Percentiles rank a stretch among this genome's conserved stretches.
phyloP scores from a whole-genome alignment of 2,797 vertebrate genomes.

The Coilia nasus region DNA sequence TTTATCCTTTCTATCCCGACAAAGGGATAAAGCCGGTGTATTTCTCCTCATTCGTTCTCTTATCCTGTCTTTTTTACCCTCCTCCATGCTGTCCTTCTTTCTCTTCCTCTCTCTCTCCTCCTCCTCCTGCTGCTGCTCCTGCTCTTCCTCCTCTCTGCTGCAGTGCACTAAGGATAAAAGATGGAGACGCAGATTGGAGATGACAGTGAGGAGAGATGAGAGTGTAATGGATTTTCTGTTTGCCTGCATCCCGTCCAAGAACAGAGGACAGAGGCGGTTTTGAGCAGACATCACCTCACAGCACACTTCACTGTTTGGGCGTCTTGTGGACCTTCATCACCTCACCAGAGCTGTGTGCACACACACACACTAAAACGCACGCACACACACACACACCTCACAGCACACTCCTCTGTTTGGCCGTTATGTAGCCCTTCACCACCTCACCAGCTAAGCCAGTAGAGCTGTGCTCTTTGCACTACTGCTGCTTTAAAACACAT shows the following conservation, averaged over 20 bases:
- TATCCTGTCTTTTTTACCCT: not conserved
- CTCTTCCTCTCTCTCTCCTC: not conserved
- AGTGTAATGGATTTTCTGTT: conserved; percentile 17
- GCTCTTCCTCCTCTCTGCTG: not conserved
- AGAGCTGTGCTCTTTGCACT: too few species aligned
- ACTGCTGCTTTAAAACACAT: too few species aligned
- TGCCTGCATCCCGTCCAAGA: conserved; percentile 2
- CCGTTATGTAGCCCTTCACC: too few species aligned
- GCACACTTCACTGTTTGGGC: not conserved
- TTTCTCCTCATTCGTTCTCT: not conserved
- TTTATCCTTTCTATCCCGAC: not conserved
- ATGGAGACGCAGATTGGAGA: conserved; percentile 15
- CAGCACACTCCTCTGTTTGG: too few species aligned
- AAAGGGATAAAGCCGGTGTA: not conserved
- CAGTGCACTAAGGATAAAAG: conserved; percentile 24
- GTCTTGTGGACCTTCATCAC: not conserved
- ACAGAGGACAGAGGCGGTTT: conserved; percentile 6
- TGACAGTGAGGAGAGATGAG: conserved; percentile 22
- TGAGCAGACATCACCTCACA: not conserved
- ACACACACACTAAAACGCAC: not conserved
- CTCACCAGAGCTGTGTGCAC: not conserved
- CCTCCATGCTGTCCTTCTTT: not conserved
- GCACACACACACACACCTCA: not conserved
- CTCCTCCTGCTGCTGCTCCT: not conserved
- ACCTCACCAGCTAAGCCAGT: too few species aligned